phyloP scores from a whole-genome alignment of 2,797 vertebrate species.

The Epinephelus awoara region DNA sequence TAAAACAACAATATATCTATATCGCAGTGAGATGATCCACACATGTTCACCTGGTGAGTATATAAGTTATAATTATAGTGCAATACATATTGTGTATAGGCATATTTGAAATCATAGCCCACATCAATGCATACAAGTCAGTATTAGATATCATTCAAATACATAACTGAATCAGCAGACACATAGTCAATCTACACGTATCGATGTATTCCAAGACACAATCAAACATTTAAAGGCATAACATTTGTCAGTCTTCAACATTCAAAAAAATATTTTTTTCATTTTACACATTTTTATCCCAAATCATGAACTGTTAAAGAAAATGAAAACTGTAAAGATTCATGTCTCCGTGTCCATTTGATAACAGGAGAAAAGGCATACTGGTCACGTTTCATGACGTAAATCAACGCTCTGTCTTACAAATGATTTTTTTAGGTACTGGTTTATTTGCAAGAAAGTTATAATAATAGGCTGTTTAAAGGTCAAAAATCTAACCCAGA shows the following conservation, averaged over 20 bases:
- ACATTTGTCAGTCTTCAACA: slow-evolving; percentile 39
- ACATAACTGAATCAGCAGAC: slow-evolving; percentile 42
- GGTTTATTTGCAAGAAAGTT: slow-evolving; percentile 46
- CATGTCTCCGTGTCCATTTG: slow-evolving; percentile 9
- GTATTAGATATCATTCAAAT: slow-evolving; percentile 49
- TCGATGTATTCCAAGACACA: slow-evolving; percentile 55
- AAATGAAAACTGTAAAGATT: slow-evolving; percentile 36
- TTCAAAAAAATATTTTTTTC: slow-evolving; percentile 39
- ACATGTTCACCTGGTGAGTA: slow-evolving; percentile 27
- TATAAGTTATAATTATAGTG: slow-evolving; percentile 57
- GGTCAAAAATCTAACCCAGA: slow-evolving; percentile 11
- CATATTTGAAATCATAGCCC: slow-evolving; percentile 26
- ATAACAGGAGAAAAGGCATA: slow-evolving; percentile 65
- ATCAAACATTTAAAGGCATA: slow-evolving; percentile 68
- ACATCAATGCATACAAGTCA: slow-evolving; percentile 48
- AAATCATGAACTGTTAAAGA: slow-evolving; percentile 24
- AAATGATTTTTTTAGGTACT: slow-evolving; percentile 16
- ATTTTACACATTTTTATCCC: slow-evolving; percentile 13
- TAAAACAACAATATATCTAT: slow-evolving; percentile 8
- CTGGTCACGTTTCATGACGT: slow-evolving; percentile 34
- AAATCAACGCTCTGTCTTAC: slow-evolving; percentile 16
- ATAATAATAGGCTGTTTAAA: slow-evolving; percentile 34
- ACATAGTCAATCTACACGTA: slow-evolving; percentile 41
- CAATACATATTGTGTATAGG: slow-evolving; percentile 51
- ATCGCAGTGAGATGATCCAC: slow-evolving; percentile 28